Evolutionary conservation across 1,140 invertebrate species (phyloP), one percentile per base, ranked within the genome.

Genomic region (Cardiocondyla obscurior): DNA sequence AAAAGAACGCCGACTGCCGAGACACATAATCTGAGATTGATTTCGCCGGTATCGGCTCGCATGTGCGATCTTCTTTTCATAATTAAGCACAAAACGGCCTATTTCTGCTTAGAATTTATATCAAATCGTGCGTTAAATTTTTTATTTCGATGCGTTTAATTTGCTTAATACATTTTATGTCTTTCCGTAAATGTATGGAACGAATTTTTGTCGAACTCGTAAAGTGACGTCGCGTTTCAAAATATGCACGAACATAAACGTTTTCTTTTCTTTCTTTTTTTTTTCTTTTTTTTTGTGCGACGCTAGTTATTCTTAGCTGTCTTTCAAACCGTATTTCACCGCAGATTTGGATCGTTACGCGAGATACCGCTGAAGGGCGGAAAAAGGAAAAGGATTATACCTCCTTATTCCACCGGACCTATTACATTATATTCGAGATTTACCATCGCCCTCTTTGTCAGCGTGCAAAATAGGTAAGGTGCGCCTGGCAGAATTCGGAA

Each of bases 401-500:
- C 69, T 58, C 64, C 30, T 64, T 69, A 64, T 46, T 64, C 76
- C 25, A 51, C 25, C 84, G 25, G 69, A 65, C n/a, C 85, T 69
- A 81, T 86, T 88, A 88, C 86, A 70, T 87, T 82, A 88, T 88
- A 87, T 88, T 88, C 85, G 69, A 67, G 85, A 87, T 85, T 85
- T 88, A 85, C 70, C 82, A 79, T 85, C 85, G 55, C 42, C 42
- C 77, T 82, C 83, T 88, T 88, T 88, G 86, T 87, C 86, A 82
- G 77, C 39, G 70, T 53, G 73, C 74, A 73, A 87, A 88, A 87
- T 82, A 72, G 83, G 72, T 62, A 36, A 49, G 84, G 72, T 81
- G 79, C 46, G 74, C 46, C 44, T 67, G 25, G 64, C 22, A 57
- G 77, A 5, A 42, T 33, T 19, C 19, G 33, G 65, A 72, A 82